Evolutionary conservation across 2,888 invertebrate genomes (phyloP), one percentile per base, ranked within the genome.

Genomic region (Machimus rusticus): DNA sequence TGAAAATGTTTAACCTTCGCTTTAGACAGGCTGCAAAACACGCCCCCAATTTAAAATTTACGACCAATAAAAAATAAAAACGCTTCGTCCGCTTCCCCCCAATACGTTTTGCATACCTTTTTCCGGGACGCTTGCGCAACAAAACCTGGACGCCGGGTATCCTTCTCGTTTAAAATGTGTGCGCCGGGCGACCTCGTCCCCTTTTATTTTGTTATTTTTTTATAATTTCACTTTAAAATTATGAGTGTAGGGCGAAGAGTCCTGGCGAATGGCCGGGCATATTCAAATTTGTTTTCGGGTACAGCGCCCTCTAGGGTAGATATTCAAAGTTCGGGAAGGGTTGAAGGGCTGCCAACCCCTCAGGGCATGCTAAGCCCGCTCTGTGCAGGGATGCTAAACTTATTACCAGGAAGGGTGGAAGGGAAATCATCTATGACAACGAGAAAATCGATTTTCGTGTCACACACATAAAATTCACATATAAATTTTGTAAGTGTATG

Each of bases 11-110:
- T 85, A 85, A 85, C 85, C 85, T 85, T 85, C 85, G 85, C 14
- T 85, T 85, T 85, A 85, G 85, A 85, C 74, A 85, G 85, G 85
- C 78, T 78, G 37, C 78, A 87, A 88, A 88, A 88, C 91, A 91
- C 91, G 91, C 91, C 91, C 91, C 90, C 91, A 91, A 90, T 91
- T 91, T 91, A 90, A 91, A 90, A 90, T 90, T 90, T 90, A 90
- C 91, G 90, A 91, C 91, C 91, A 91, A 91, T 91, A 91, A 91
- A 91, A 91, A 91, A 90, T 90, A 90, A 90, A 90, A 90, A 89
- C 87, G 87, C 88, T 86, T 87, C 86, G 78, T 84, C 74, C 87
- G 82, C 34, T 84, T 57, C 46, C 86, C 85, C 88, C 78, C 78
- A 57, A 82, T 86, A 88, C 89, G 89, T 88, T 89, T 89, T 89